Conservation (phyloP, 2,113 vertebrate species). For the Dermatemys mawii region DNA sequence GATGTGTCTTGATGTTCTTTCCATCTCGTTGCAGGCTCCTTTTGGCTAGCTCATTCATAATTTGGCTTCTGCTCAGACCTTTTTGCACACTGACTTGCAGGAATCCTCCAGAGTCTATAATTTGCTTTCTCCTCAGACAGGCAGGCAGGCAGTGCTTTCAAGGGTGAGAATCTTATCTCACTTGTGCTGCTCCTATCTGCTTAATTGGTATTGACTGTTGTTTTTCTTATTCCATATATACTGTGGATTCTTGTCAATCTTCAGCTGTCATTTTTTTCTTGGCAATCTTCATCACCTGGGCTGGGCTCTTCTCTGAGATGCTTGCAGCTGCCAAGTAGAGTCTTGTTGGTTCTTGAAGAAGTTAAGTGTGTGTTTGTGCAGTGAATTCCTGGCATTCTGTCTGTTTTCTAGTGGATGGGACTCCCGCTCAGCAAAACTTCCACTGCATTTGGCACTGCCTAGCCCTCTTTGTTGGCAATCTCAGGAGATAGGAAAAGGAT, state of each 20-base stretch:
- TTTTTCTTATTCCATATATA: background rate
- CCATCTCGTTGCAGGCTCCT: background rate
- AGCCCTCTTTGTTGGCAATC: background rate
- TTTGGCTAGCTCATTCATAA: background rate
- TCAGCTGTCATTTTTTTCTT: background rate
- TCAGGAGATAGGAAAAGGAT: constrained; percentile 57
- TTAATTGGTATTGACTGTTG: background rate
- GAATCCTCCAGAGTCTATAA: background rate
- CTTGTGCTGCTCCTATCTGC: background rate
- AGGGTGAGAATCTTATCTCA: background rate
- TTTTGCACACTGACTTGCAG: background rate
- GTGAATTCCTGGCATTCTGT: background rate
- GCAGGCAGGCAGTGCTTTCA: background rate
- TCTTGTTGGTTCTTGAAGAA: background rate
- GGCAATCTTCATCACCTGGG: background rate
- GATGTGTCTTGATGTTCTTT: background rate
- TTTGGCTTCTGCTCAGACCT: background rate
- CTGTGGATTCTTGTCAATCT: rapidly evolving
- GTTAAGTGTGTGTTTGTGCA: background rate
- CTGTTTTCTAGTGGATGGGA: background rate
- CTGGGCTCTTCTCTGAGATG: background rate
- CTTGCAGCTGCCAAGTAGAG: background rate
- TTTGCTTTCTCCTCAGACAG: constrained; percentile 9
- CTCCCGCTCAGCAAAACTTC: background rate
- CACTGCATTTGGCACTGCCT: background rate